Conservation (phyloP, 2,797 vertebrate genomes). For the Selene dorsalis region DNA sequence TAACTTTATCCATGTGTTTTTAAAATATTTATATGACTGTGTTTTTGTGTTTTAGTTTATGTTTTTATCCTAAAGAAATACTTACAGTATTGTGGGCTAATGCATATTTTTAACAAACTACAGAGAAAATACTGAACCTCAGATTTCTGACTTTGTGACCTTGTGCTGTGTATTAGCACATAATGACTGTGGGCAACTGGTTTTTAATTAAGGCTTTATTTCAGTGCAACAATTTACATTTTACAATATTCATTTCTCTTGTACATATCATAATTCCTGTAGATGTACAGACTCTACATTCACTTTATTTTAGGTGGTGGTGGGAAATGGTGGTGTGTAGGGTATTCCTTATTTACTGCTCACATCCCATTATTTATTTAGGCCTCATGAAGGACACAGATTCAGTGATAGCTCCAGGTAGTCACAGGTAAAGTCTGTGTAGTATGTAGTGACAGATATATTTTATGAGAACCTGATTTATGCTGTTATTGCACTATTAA, state of each 20-base stretch:
- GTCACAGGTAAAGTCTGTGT: neutral
- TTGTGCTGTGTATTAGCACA: constrained; percentile 1
- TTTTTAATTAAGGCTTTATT: constrained; percentile 73
- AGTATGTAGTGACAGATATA: constrained; percentile 1
- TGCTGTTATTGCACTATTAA: constrained; percentile 56
- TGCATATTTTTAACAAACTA: neutral
- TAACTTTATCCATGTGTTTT: too few species aligned
- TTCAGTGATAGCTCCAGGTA: constrained; percentile 7
- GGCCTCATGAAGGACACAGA: neutral
- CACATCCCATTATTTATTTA: constrained; percentile 3
- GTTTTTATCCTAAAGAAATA: neutral
- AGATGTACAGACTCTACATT: constrained; percentile 54
- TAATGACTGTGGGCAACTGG: neutral
- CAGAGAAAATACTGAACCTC: neutral
- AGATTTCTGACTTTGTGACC: neutral
- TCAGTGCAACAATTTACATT: constrained; percentile 58
- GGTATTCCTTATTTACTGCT: neutral
- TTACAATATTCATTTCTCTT: constrained; percentile 51
- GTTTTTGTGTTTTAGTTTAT: neutral
- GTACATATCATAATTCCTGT: constrained; percentile 31
- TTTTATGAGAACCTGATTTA: constrained; percentile 29
- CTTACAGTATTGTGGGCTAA: neutral
- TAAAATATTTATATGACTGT: neutral
- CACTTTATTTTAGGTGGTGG: constrained; percentile 13
- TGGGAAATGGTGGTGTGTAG: neutral